Evolutionary conservation across 2,888 invertebrate genomes (phyloP).

Genomic region (Barypeithes pellucidus): DNA sequence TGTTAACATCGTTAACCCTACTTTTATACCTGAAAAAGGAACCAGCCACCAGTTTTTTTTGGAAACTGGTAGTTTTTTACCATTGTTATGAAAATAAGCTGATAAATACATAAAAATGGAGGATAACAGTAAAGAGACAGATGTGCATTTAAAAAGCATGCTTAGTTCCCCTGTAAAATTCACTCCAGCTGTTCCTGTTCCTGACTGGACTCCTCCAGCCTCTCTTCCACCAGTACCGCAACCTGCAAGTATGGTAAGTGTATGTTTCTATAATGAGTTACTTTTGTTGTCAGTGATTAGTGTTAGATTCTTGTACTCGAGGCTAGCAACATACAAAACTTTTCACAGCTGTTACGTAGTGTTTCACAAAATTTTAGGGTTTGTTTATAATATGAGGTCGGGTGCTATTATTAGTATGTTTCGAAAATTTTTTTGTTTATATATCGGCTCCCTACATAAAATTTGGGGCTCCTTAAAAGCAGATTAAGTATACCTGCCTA

Average conservation of each 20-base stretch:
- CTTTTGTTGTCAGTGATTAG: background rate
- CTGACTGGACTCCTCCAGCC: slow-evolving; percentile 65
- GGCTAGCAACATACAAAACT: too few species aligned
- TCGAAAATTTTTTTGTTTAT: too few species aligned
- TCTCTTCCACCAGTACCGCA: slow-evolving; percentile 38
- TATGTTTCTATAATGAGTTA: slow-evolving; percentile 16
- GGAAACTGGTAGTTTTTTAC: background rate
- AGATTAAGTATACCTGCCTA: too few species aligned
- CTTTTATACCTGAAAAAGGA: slow-evolving; percentile 13
- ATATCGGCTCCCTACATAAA: too few species aligned
- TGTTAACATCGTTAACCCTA: slow-evolving; percentile 3
- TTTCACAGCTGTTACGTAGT: too few species aligned
- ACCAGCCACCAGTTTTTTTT: background rate
- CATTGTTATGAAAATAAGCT: slow-evolving; percentile 24
- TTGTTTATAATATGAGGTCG: background rate
- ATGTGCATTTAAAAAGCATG: slow-evolving; percentile 68
- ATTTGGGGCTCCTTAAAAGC: too few species aligned
- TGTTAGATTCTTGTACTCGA: too few species aligned
- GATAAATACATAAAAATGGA: slow-evolving; percentile 42
- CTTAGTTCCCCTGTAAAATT: slow-evolving; percentile 67
- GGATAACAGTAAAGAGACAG: slow-evolving; percentile 54
- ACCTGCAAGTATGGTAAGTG: slow-evolving; percentile 39
- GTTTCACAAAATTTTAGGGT: too few species aligned
- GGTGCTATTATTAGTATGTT: too few species aligned
- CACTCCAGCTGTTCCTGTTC: slow-evolving; percentile 69